These are phyloP conservation scores for Synanthedon formicaeformis DNA, from an alignment of 2,888 invertebrate species.

Conservation along the genomic window DNA sequence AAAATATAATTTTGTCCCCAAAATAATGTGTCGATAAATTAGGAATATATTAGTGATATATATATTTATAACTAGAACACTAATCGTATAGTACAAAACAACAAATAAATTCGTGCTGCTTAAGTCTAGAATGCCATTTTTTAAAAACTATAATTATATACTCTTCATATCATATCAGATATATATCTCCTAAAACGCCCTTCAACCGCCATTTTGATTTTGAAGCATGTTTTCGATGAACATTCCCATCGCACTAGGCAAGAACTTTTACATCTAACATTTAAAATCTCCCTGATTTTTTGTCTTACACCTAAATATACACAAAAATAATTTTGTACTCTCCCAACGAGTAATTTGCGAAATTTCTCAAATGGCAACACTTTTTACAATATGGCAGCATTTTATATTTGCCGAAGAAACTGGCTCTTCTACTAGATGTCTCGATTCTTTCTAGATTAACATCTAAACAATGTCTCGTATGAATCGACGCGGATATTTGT, in stretches of 20 bases:
- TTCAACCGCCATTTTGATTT: neutral
- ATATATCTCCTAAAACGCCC: neutral
- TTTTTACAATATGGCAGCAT: constrained; percentile 54
- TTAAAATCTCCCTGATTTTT: constrained; percentile 68
- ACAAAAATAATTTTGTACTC: constrained; percentile 71
- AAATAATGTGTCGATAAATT: constrained; percentile 32
- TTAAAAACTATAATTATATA: constrained; percentile 27
- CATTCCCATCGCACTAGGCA: constrained; percentile 34
- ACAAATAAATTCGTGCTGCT: constrained; percentile 70
- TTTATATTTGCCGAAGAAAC: constrained; percentile 30
- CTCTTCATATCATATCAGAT: constrained; percentile 13
- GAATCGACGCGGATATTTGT: too few species aligned
- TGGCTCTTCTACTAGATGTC: neutral
- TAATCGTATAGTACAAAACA: constrained; percentile 57
- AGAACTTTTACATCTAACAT: constrained; percentile 56
- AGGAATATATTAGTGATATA: constrained; percentile 48
- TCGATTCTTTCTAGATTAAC: too few species aligned
- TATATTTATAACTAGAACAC: constrained; percentile 40
- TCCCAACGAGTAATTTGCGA: constrained; percentile 51
- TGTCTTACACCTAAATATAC: constrained; percentile 64
- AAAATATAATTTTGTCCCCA: constrained; percentile 13
- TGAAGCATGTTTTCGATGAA: constrained; percentile 3
- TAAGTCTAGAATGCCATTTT: constrained; percentile 56
- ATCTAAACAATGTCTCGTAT: too few species aligned
- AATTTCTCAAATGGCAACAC: constrained; percentile 54